Evolutionary conservation across 2,797 vertebrate species (phyloP).

Genomic region (Sebastolobus altivelis): DNA sequence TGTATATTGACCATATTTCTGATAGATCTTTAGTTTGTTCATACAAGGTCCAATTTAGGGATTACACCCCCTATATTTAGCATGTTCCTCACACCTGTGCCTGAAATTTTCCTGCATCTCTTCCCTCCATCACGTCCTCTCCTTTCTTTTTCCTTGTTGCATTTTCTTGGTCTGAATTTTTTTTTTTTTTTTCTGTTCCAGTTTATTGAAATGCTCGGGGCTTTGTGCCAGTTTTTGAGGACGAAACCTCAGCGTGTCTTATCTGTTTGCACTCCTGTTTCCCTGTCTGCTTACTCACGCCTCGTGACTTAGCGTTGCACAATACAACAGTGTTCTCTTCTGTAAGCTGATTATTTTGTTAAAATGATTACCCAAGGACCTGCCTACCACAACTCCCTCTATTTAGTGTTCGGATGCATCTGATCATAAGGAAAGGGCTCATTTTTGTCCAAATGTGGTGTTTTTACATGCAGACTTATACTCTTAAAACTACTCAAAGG

Average conservation of each 20-base stretch:
- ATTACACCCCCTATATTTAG: background rate
- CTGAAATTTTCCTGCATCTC: background rate
- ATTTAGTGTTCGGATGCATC: constrained; percentile 26
- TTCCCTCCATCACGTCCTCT: background rate
- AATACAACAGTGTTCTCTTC: constrained; percentile 51
- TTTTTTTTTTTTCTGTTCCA: constrained; percentile 11
- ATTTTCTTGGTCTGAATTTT: background rate
- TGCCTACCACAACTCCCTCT: background rate
- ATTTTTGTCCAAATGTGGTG: background rate
- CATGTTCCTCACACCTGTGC: background rate
- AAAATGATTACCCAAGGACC: constrained; percentile 44
- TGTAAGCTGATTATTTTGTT: constrained; percentile 58
- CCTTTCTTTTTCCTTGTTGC: background rate
- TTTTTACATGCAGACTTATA: background rate
- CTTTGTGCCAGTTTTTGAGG: constrained; percentile 53
- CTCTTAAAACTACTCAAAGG: background rate
- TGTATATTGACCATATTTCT: background rate
- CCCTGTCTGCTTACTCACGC: constrained; percentile 53
- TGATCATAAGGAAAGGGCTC: constrained; percentile 1
- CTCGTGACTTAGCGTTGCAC: constrained; percentile 40
- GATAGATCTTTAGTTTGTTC: background rate
- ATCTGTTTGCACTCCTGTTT: constrained; percentile 28
- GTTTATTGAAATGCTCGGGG: constrained; percentile 45
- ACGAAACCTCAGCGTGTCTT: constrained; percentile 38
- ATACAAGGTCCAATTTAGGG: background rate